phyloP scores from a whole-genome alignment of 2,888 invertebrate species.

The Magallana nippona region DNA sequence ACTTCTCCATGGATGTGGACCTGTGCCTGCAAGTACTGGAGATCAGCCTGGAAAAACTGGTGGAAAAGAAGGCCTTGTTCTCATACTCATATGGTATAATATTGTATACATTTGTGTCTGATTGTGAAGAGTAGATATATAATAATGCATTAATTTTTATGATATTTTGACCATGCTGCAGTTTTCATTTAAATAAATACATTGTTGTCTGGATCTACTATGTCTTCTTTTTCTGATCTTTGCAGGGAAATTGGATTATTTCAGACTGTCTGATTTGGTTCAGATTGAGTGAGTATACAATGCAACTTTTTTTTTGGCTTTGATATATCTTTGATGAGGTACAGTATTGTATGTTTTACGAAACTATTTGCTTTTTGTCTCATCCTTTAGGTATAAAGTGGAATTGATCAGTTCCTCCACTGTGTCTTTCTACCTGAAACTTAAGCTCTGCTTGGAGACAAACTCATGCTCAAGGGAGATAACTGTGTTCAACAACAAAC shows the following conservation, averaged over 20 bases:
- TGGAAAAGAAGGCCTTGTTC: not conserved
- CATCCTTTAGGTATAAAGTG: not conserved
- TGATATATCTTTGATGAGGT: not conserved
- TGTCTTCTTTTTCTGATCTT: not conserved
- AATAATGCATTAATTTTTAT: not conserved
- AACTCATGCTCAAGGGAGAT: constrained; percentile 45
- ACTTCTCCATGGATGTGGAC: constrained; percentile 24
- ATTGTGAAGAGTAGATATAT: not conserved
- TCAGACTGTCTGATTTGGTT: constrained; percentile 12
- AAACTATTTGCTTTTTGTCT: too few species aligned
- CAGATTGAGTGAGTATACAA: constrained; percentile 3
- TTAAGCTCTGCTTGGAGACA: constrained; percentile 43
- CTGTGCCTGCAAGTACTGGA: constrained; percentile 4
- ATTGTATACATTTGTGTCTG: not conserved
- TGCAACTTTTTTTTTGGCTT: not conserved
- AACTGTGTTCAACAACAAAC: constrained; percentile 47
- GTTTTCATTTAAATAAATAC: not conserved
- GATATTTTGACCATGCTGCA: not conserved
- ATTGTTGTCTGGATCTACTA: too few species aligned
- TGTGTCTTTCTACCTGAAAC: constrained; percentile 23
- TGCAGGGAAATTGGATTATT: constrained; percentile 8
- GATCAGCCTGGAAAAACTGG: constrained; percentile 20
- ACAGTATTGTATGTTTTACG: not conserved
- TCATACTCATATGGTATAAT: constrained; percentile 7
- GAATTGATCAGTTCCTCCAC: constrained; percentile 1